Evolutionary conservation across 1,140 invertebrate genomes (phyloP), one percentile per base, ranked within the genome.

Genomic region (Subanguina moxae): DNA sequence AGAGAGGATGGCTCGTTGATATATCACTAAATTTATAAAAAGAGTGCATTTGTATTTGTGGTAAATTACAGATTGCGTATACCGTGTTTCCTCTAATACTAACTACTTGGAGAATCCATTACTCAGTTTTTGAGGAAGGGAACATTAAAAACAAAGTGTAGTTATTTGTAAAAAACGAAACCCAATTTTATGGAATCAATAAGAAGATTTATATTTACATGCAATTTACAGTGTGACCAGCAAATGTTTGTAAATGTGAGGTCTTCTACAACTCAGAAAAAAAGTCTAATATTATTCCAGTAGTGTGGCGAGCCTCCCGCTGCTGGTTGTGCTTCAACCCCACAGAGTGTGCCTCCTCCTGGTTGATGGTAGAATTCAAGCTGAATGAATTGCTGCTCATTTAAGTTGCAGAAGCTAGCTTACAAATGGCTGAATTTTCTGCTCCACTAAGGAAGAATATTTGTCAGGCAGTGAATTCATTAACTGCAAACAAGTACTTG

Each of bases 401-500:
- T 52, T 52, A 3, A 52, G 1, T 21, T 7, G 17, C 17, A 52
- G 17, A 21, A 52, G 8, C 23, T 52, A 15, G 23, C n/a, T 52
- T 52, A 52, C 48, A 19, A 52, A 52, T 15, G 48, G 48, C 48
- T 52, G 48, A 7, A 52, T 52, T 15, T 52, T 52, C 17, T 52
- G n/a, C 48, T 52, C 48, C 8, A 52, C 15, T 15, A 52, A 52
- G 1, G 23, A 15, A 25, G 3, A 21, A 25, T 52, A 52, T 25
- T 52, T 52, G 3, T 52, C 48, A 5, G 48, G 48, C n/a, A 52
- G 48, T 15, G 48, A 21, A 5, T 52, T 19, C 3, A 25, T 52
- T 15, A 52, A 21, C 48, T 52, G 48, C 8, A 15, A 52, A 21
- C 3, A 3, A 52, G 23, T 21, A 11, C n/a, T 13, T 45, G 43